Percentiles rank a stretch among this genome's conserved stretches.
phyloP scores from a whole-genome alignment of 2,888 invertebrate species.

The Nudaria mundana region DNA sequence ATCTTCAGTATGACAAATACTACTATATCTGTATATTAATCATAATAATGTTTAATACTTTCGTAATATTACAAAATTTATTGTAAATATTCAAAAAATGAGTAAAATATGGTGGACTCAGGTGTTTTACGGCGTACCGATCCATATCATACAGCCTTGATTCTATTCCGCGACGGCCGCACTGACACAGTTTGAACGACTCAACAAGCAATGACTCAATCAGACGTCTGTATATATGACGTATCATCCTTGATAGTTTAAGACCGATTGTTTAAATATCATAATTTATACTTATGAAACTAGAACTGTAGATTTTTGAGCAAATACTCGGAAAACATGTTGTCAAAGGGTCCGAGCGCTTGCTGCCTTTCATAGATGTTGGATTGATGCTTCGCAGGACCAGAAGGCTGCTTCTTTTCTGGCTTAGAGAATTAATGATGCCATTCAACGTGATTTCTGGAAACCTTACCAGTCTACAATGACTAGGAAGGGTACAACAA shows the following conservation, averaged over 20 bases:
- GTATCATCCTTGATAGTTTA: constrained; percentile 59
- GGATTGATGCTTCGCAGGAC: too few relatives aligned
- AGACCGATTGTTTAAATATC: constrained; percentile 44
- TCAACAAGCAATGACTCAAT: constrained; percentile 62
- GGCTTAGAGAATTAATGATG: too few relatives aligned
- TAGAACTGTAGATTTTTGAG: too few relatives aligned
- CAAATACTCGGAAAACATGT: too few relatives aligned
- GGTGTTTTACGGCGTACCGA: constrained; percentile 48
- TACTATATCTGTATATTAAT: not conserved
- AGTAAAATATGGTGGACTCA: constrained; percentile 44
- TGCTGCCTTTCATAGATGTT: too few relatives aligned
- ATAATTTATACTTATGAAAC: too few relatives aligned
- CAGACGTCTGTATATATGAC: constrained; percentile 48
- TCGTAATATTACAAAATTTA: not conserved
- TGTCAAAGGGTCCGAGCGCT: too few relatives aligned
- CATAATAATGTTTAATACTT: not conserved
- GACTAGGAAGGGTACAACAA: too few relatives aligned
- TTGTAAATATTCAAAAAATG: constrained; percentile 24
- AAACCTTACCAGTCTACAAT: too few relatives aligned
- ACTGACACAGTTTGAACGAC: constrained; percentile 66
- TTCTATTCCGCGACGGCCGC: constrained; percentile 74
- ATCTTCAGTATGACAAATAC: too few relatives aligned
- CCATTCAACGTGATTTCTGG: too few relatives aligned
- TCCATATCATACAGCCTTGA: constrained; percentile 67
- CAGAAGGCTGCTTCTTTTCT: too few relatives aligned